Base-by-base conservation (phyloP, 2,888 invertebrate genomes). In the Neoascia interrupta region DNA sequence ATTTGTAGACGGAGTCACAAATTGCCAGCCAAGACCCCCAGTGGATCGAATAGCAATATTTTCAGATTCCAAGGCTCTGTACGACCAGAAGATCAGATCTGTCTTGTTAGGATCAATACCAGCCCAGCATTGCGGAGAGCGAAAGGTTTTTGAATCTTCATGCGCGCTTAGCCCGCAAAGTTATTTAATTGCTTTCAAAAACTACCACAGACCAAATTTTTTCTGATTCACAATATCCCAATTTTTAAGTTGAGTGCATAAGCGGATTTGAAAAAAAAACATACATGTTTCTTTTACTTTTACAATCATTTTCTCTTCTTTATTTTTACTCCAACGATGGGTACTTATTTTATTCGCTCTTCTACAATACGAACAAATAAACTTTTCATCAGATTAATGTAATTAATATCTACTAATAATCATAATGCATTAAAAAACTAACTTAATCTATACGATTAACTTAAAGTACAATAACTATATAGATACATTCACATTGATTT, bases 401-500 rank as follows among this genome's bases (percentile, higher is more conserved):
- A 47, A 8, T 28, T 28, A 15, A 56, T 16, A 39, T 54, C 53
- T 75, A 61, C 36, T 64, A 51, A 53, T 56, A 68, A 58, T 69
- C 47, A 54, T 64, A 61, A 76, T 41, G 60, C 63, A 72, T 58
- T 76, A 76, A 76, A 66, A 75, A 75, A 75, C 56, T 75, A 75
- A 72, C 49, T 47, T 51, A 61, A 45, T 45, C 31, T n/a, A 60
- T 53, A 54, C 49, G 18, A 36, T 60, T 66, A 58, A 34, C 23
- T 76, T 47, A 54, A 72, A 60, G 60, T 76, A 76, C 64, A 76
- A n/a, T n/a, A n/a, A 60, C 21, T 72, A 41, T 45, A 76, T 76
- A 76, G 64, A 37, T 58, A 70, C 64, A 61, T 53, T 39, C 49
- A 18, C 26, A 47, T 75, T 37, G 61, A n/a, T n/a, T n/a, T n/a